Percentiles rank a stretch among this genome's conserved stretches.
Evolutionary conservation across 2,888 invertebrate species (phyloP).

Genomic region (Drosophila borealis): DNA sequence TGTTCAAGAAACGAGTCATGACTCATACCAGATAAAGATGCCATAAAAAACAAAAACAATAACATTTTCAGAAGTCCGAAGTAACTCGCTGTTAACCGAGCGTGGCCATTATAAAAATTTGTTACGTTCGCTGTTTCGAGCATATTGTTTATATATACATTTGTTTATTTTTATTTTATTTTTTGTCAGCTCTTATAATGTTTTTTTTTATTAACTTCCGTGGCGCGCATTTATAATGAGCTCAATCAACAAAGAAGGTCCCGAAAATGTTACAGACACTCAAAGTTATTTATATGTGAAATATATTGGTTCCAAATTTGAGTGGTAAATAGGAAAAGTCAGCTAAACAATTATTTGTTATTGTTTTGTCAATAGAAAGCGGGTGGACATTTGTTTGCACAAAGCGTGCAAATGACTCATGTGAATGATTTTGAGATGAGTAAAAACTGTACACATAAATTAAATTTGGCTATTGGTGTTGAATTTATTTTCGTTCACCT

Average conservation of each 20-base stretch:
- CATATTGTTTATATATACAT: slow-evolving; percentile 42
- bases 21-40: slow-evolving; percentile 41
- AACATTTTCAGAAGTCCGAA: slow-evolving; percentile 27
- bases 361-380: slow-evolving; percentile 64
- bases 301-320: slow-evolving; percentile 9
- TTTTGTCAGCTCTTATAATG: slow-evolving; percentile 49
- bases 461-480: slow-evolving; percentile 14
- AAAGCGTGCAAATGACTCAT: slow-evolving; percentile 38
- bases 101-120: slow-evolving; percentile 45
- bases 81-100: slow-evolving; percentile 37
- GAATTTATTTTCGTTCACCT: slow-evolving; percentile 6
- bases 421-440: slow-evolving; percentile 13
- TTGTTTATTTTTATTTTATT: slow-evolving; percentile 23
- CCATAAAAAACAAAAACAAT: slow-evolving; percentile 25
- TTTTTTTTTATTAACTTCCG: slow-evolving; percentile 69
- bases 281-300: neutral
- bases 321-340: slow-evolving; percentile 33
- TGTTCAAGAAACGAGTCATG: slow-evolving; percentile 23
- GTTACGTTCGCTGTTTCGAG: slow-evolving; percentile 52
- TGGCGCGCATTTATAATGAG: slow-evolving; percentile 65
- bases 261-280: slow-evolving; percentile 30
- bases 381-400: slow-evolving; percentile 32
- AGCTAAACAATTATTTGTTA: slow-evolving; percentile 15
- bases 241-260: slow-evolving; percentile 34
- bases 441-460: slow-evolving; percentile 2